Evolutionary conservation across 2,113 vertebrate species (phyloP).

Genomic region (Thomomys bottae): DNA sequence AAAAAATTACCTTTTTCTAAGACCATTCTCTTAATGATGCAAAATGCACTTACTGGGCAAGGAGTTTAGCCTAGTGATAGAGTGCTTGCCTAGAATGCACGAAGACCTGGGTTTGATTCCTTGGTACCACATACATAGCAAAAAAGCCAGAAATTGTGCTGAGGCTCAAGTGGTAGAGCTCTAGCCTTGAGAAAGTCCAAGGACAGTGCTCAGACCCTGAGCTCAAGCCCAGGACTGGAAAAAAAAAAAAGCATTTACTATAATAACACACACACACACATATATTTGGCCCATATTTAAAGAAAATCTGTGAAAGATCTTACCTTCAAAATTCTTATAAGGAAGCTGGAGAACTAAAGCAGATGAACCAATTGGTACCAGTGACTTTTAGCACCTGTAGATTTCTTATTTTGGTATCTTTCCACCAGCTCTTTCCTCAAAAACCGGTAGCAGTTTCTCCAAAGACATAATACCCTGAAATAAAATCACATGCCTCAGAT

Average conservation of each 20-base stretch:
- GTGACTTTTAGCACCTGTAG: slow-evolving; percentile 64
- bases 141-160: too few relatives aligned
- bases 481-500: slow-evolving; percentile 81
- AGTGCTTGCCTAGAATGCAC: too few relatives aligned
- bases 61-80: too few relatives aligned
- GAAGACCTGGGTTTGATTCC: too few relatives aligned
- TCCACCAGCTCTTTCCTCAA: slow-evolving; percentile 74
- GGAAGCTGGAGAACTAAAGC: slow-evolving; percentile 72
- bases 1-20: neutral
- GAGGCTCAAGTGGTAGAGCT: too few relatives aligned
- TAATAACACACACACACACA: too few relatives aligned
- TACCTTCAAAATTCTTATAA: neutral
- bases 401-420: slow-evolving; percentile 67
- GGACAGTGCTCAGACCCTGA: too few relatives aligned
- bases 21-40: neutral
- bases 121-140: too few relatives aligned
- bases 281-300: neutral
- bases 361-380: slow-evolving; percentile 49
- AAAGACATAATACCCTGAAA: slow-evolving; percentile 70
- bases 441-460: slow-evolving; percentile 74
- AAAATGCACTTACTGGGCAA: neutral
- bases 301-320: neutral
- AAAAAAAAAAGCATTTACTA: too few relatives aligned
- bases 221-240: too few relatives aligned
- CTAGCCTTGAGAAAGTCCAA: too few relatives aligned